A percentile compares a stretch with the other conserved stretches of the same genome.
These are phyloP conservation scores for Ramphastos sulfuratus DNA, from an alignment of 2,113 vertebrate genomes.

Conservation along the genomic window DNA sequence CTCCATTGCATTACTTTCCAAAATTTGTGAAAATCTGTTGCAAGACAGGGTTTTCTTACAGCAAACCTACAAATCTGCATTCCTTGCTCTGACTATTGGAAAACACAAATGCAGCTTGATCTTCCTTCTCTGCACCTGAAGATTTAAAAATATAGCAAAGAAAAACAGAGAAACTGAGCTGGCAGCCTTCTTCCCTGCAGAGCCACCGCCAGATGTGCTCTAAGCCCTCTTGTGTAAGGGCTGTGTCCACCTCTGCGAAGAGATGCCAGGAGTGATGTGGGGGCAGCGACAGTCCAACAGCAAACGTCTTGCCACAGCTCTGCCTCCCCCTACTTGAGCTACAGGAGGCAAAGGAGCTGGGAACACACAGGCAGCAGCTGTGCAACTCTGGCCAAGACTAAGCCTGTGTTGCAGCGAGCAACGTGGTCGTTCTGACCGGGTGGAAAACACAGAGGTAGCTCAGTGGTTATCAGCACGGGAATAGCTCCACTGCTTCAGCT, in stretches of 20 bases:
- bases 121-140: background rate
- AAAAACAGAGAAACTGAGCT: background rate
- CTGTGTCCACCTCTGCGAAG: background rate
- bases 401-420: background rate
- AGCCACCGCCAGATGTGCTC: background rate
- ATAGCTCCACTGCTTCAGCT: background rate
- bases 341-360: background rate
- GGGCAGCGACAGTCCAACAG: background rate
- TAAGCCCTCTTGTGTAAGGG: background rate
- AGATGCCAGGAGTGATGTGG: background rate
- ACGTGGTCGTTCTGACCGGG: fast-evolving
- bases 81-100: background rate
- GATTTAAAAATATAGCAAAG: background rate
- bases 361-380: background rate
- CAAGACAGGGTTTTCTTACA: background rate
- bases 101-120: background rate
- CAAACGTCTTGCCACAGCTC: background rate
- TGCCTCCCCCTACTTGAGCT: background rate
- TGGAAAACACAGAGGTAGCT: fast-evolving
- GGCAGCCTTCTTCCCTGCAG: background rate
- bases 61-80: background rate
- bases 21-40: background rate
- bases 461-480: fast-evolving
- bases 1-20: background rate
- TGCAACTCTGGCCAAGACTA: background rate